Percentiles rank a stretch among this genome's conserved stretches.
phyloP scores from a whole-genome alignment of 1,140 invertebrate genomes.

The Diploscapter pachys region DNA sequence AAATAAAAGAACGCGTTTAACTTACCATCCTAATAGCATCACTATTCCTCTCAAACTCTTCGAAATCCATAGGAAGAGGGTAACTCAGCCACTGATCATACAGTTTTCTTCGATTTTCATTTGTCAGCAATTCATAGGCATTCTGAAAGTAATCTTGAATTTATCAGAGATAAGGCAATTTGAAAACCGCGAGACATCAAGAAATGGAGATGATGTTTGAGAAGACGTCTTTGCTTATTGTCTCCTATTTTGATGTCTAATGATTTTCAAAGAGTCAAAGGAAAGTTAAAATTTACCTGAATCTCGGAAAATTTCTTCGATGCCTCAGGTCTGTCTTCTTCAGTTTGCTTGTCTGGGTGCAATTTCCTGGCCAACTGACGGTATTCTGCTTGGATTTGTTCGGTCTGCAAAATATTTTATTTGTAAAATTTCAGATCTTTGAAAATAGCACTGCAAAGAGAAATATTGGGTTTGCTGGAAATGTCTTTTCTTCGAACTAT shows the following conservation, averaged over 20 bases:
- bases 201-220: not conserved
- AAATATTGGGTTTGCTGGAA: too few relatives aligned
- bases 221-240: too few relatives aligned
- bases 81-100: constrained; percentile 27
- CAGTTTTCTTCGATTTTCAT: constrained; percentile 5
- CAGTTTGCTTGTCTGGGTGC: constrained; percentile 10
- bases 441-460: too few relatives aligned
- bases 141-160: constrained; percentile 21
- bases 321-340: not conserved
- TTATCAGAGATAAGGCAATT: too few relatives aligned
- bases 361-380: constrained; percentile 18
- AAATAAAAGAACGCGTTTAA: not conserved
- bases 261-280: too few relatives aligned
- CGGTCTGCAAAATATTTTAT: constrained; percentile 6
- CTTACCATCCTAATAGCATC: constrained; percentile 25
- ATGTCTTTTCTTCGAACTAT: too few relatives aligned
- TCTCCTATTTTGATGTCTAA: too few relatives aligned
- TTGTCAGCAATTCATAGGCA: constrained; percentile 17
- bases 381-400: constrained; percentile 28
- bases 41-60: constrained; percentile 17
- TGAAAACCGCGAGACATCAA: not conserved
- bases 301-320: constrained; percentile 14
- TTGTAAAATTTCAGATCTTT: not conserved
- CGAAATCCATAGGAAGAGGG: constrained; percentile 20
- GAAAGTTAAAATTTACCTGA: not conserved